phyloP scores from a whole-genome alignment of 2,888 invertebrate genomes.

The Pseudococcus longispinus region DNA sequence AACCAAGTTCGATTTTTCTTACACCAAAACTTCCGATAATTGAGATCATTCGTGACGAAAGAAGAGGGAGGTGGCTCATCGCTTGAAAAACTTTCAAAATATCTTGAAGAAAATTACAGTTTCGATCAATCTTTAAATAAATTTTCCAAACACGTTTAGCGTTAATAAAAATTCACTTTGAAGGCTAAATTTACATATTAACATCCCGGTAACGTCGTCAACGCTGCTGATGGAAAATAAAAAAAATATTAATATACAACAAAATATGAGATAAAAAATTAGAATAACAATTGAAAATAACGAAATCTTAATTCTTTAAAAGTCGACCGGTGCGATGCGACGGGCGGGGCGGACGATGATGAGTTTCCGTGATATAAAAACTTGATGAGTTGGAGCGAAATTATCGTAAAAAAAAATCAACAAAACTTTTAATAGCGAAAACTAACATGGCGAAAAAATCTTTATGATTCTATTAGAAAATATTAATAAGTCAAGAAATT shows the following conservation, averaged over 20 bases:
- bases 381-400: background rate
- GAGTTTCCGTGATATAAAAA: background rate
- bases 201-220: background rate
- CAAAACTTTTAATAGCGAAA: slow-evolving; percentile 11
- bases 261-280: background rate
- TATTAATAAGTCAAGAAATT: slow-evolving; percentile 18
- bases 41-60: background rate
- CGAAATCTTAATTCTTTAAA: background rate
- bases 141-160: background rate
- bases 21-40: background rate
- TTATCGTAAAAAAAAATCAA: slow-evolving; percentile 10
- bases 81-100: background rate
- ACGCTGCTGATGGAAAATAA: background rate
- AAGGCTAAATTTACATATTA: background rate
- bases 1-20: background rate
- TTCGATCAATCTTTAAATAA: background rate
- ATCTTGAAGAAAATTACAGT: background rate
- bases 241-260: background rate
- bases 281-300: background rate
- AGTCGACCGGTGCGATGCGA: too few relatives aligned
- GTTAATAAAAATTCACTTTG: background rate
- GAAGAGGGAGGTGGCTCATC: background rate
- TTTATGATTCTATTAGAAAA: slow-evolving; percentile 7
- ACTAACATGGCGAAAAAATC: background rate
- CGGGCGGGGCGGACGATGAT: background rate